Evolutionary conservation across 2,113 vertebrate species (phyloP).

Genomic region (Xenopus tropicalis): UCB_Xtro_10.0 CM004444.2:132804501-132805000

Average conservation of each 20-base stretch:
- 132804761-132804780: slow-evolving; percentile 68
- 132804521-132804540: slow-evolving; percentile 95
- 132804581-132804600: slow-evolving; percentile 86
- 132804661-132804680: slow-evolving; percentile 87
- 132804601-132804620: slow-evolving; percentile 85
- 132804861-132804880: slow-evolving; percentile 89
- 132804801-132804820: slow-evolving; percentile 84
- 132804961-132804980: slow-evolving; percentile 65
- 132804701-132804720: slow-evolving; percentile 94
- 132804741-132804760: slow-evolving; percentile 89
- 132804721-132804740: slow-evolving; percentile 98
- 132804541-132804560: slow-evolving; percentile 88
- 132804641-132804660: slow-evolving; percentile 87
- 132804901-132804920: slow-evolving; percentile 87
- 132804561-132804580: slow-evolving; percentile 80
- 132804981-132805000: slow-evolving; percentile 58
- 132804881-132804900: slow-evolving; percentile 87
- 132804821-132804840: slow-evolving; percentile 93
- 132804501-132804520: slow-evolving; percentile 86
- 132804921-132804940: slow-evolving; percentile 80
- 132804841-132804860: slow-evolving; percentile 96
- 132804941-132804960: slow-evolving; percentile 66
- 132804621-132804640: slow-evolving; percentile 82
- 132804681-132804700: slow-evolving; percentile 84
- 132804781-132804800: slow-evolving; percentile 75